A percentile compares a stretch with the other conserved stretches of the same genome.
These are phyloP conservation scores for Torymus aiolomorphi DNA, from an alignment of 2,888 invertebrate genomes.

Conservation along the genomic window DNA sequence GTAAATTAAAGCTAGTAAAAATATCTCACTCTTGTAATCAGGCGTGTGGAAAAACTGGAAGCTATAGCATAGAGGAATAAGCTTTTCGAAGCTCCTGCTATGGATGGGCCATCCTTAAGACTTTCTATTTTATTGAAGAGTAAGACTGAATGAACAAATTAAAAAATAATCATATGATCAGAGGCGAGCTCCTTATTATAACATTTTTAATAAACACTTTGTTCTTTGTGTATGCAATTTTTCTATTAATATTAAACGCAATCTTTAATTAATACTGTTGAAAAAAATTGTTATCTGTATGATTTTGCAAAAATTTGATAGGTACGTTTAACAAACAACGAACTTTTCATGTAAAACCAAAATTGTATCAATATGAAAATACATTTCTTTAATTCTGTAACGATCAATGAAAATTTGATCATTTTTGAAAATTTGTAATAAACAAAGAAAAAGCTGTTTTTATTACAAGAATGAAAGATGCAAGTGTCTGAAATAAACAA, in stretches of 20 bases:
- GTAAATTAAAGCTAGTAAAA: conserved; percentile 26
- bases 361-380: no score
- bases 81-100: conserved; percentile 66
- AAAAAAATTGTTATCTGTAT: no score
- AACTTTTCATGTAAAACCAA: no score
- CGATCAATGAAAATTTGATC: background rate
- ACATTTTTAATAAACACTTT: conserved; percentile 19
- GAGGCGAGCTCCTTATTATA: conserved; percentile 7
- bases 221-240: background rate
- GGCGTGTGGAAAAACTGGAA: conserved; percentile 32
- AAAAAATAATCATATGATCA: conserved; percentile 37
- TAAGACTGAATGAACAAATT: conserved; percentile 68
- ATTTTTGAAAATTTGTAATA: background rate
- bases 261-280: no score
- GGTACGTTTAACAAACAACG: no score
- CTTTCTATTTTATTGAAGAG: conserved; percentile 70
- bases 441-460: conserved; percentile 26
- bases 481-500: conserved; percentile 27
- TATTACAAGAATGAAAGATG: conserved; percentile 45
- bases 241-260: no score
- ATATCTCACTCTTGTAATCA: conserved; percentile 44
- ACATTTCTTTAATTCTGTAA: no score
- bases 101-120: conserved; percentile 69
- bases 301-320: no score
- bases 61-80: conserved; percentile 26